Percentiles rank a stretch among this genome's conserved stretches.
Evolutionary conservation across 1,140 invertebrate species (phyloP).

Genomic region (Platorchestia sp.): DNA sequence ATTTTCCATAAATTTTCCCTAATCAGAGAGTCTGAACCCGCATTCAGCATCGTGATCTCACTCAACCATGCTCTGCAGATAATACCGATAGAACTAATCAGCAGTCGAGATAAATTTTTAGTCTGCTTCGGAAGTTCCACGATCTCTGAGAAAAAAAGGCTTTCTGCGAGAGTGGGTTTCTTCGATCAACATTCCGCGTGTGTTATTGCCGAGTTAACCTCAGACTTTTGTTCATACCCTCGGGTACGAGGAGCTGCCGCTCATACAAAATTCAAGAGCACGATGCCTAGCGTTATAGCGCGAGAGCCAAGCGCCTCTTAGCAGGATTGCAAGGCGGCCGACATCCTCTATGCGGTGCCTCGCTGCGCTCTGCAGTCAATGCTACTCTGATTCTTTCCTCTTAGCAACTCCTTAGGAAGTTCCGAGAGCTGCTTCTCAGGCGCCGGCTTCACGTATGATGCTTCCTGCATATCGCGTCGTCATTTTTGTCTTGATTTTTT

Average conservation of each 20-base stretch:
- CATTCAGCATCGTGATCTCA: neutral
- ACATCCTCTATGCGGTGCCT: neutral
- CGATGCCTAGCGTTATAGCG: neutral
- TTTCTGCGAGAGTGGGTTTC: neutral
- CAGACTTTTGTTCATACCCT: slow-evolving; percentile 7
- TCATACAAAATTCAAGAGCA: slow-evolving; percentile 31
- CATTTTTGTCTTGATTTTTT: neutral
- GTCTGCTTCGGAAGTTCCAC: neutral
- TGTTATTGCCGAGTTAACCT: neutral
- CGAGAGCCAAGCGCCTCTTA: neutral
- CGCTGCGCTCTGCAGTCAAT: neutral
- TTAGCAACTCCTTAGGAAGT: neutral
- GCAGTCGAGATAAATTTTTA: neutral
- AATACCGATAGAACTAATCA: neutral
- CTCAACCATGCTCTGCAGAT: no score
- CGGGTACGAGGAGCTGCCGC: neutral
- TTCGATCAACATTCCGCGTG: neutral
- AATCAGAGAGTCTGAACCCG: neutral
- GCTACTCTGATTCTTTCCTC: neutral
- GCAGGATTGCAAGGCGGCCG: neutral
- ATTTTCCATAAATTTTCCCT: neutral
- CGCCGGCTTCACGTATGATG: neutral
- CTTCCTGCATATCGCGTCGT: neutral
- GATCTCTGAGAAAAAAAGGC: neutral
- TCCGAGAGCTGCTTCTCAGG: neutral